A percentile compares a stretch with the other conserved stretches of the same genome.
These are phyloP conservation scores for Epinotia nisella DNA, from an alignment of 2,888 invertebrate genomes.

Conservation along the genomic window DNA sequence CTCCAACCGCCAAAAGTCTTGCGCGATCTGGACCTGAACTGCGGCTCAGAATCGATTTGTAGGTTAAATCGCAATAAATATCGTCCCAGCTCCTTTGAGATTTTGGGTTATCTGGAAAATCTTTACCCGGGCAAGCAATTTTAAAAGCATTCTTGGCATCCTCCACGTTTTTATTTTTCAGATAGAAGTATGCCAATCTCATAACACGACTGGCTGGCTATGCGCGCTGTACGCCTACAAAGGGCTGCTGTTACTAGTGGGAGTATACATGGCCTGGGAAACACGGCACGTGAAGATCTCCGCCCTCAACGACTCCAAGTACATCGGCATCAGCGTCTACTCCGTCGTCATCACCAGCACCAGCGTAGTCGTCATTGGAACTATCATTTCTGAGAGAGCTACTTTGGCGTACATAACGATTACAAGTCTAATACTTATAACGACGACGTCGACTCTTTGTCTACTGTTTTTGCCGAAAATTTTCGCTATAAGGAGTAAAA, in stretches of 20 bases:
- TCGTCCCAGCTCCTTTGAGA: too few species aligned
- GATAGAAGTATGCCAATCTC: conserved; percentile 95
- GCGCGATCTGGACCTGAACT: too few species aligned
- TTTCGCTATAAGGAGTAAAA: conserved; percentile 87
- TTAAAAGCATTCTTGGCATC: too few species aligned
- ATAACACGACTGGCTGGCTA: conserved; percentile 95
- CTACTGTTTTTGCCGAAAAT: conserved; percentile 95
- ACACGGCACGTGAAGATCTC: conserved; percentile 96
- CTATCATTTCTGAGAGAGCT: conserved; percentile 92
- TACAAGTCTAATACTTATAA: conserved; percentile 91
- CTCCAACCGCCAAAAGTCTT: too few species aligned
- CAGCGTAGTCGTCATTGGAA: conserved; percentile 94
- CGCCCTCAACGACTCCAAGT: conserved; percentile 96
- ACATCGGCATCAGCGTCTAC: conserved; percentile 96
- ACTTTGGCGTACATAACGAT: conserved; percentile 93
- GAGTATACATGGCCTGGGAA: conserved; percentile 98
- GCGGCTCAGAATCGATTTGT: too few species aligned
- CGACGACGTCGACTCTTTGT: conserved; percentile 94
- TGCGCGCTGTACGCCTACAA: conserved; percentile 96
- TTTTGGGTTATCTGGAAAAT: too few species aligned
- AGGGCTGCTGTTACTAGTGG: conserved; percentile 93
- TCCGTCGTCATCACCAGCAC: conserved; percentile 95
- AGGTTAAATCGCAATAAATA: too few species aligned
- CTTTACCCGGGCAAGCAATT: too few species aligned
- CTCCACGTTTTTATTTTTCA: conserved; percentile 77